phyloP scores from a whole-genome alignment of 2,888 invertebrate genomes.

The Brachycybe producta region DNA sequence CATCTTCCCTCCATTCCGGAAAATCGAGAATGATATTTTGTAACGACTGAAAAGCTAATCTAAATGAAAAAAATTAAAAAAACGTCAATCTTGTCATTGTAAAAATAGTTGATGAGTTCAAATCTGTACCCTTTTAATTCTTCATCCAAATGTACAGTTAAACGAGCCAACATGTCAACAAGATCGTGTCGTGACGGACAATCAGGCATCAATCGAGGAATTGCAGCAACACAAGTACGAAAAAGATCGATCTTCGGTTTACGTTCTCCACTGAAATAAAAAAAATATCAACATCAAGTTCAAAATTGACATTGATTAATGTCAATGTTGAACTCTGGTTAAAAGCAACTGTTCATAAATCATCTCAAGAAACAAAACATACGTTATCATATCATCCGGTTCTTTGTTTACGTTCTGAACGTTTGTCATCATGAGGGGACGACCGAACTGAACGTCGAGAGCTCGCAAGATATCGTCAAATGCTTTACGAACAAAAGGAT shows the following conservation, averaged over 20 bases:
- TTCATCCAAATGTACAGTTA: conserved; percentile 97
- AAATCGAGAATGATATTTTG: conserved; percentile 93
- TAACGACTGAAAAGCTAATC: conserved; percentile 79
- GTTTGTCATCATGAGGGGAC: conserved; percentile 93
- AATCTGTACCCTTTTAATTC: conserved; percentile 60
- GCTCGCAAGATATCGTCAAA: conserved; percentile 91
- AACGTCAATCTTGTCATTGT: conserved; percentile 6
- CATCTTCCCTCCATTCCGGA: conserved; percentile 94
- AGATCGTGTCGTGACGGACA: conserved; percentile 90
- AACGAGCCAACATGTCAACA: conserved; percentile 79
- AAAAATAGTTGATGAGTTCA: neutral
- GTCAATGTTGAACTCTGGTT: neutral
- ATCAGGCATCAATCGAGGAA: conserved; percentile 92
- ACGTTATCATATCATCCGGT: conserved; percentile 73
- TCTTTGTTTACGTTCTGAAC: conserved; percentile 91
- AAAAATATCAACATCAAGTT: neutral
- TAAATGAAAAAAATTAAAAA: conserved; percentile 20
- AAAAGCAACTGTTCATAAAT: no score
- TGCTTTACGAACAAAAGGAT: conserved; percentile 86
- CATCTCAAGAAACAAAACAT: no score
- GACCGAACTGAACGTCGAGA: conserved; percentile 86
- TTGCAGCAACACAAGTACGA: conserved; percentile 94
- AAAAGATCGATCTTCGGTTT: conserved; percentile 97
- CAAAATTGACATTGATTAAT: neutral
- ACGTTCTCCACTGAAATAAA: conserved; percentile 57